These are phyloP conservation scores for Bombus confusus DNA, from an alignment of 1,140 invertebrate genomes.

Conservation along the genomic window DNA sequence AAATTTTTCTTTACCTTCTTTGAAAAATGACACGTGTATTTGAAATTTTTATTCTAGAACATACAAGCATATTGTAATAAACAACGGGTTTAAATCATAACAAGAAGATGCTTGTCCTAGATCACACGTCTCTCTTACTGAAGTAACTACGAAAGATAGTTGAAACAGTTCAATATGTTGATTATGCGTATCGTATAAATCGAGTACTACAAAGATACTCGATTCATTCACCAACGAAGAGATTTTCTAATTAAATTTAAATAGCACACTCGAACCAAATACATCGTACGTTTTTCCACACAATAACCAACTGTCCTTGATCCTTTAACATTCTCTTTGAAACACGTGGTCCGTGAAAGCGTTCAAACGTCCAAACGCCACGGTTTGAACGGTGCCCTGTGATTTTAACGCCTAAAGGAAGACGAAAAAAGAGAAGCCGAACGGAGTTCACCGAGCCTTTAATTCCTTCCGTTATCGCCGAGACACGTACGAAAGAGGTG, in stretches of 20 bases:
- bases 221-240: too few relatives aligned
- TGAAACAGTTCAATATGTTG: too few relatives aligned
- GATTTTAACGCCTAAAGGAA: constrained; percentile 9
- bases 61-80: neutral
- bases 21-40: neutral
- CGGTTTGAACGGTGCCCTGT: constrained; percentile 9
- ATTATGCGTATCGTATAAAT: too few relatives aligned
- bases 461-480: constrained; percentile 38
- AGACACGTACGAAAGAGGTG: constrained; percentile 30
- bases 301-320: neutral
- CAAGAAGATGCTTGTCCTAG: too few relatives aligned
- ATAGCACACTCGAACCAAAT: neutral
- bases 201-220: neutral
- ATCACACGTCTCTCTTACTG: too few relatives aligned
- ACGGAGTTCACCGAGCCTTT: constrained; percentile 17
- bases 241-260: neutral
- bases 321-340: neutral
- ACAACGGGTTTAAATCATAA: too few relatives aligned
- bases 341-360: neutral
- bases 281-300: neutral
- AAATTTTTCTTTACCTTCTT: neutral
- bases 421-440: neutral
- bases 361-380: neutral
- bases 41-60: neutral
- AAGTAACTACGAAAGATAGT: too few relatives aligned